A percentile compares a stretch with the other conserved stretches of the same genome.
phyloP scores from a whole-genome alignment of 2,113 vertebrate genomes.

The Mirounga angustirostris region DNA sequence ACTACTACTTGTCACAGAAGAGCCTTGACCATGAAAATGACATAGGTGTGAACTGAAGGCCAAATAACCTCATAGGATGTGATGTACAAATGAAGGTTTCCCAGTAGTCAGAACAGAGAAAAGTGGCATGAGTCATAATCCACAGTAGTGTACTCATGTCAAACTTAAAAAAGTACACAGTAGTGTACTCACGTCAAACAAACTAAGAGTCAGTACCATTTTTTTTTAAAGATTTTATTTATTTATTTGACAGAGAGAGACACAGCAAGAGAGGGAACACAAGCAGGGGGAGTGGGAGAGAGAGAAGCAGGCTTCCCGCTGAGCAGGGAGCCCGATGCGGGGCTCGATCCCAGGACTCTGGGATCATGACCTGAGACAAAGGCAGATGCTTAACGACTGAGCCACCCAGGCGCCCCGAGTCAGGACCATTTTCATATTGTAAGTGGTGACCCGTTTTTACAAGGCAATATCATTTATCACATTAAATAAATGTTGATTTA shows the following conservation, averaged over 20 bases:
- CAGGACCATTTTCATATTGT: not conserved
- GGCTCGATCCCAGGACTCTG: too few relatives aligned
- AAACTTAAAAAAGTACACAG: not conserved
- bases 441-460: slow-evolving; percentile 2
- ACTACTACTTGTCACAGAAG: slow-evolving; percentile 26
- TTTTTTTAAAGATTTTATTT: not conserved
- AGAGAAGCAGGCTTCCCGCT: too few relatives aligned
- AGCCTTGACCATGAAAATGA: not conserved
- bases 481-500: slow-evolving; percentile 7
- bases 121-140: not conserved
- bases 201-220: not conserved
- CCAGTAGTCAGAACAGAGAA: slow-evolving; percentile 3
- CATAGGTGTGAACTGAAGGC: not conserved
- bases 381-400: too few relatives aligned
- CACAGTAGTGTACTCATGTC: not conserved
- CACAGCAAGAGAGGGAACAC: too few relatives aligned
- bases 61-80: not conserved
- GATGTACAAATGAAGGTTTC: slow-evolving; percentile 1
- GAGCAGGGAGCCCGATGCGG: too few relatives aligned
- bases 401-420: not conserved
- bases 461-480: not conserved
- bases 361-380: too few relatives aligned
- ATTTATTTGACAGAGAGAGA: too few relatives aligned
- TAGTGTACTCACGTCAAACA: too few relatives aligned
- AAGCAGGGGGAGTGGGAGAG: too few relatives aligned